Conservation (phyloP, 2,797 vertebrate species). For the Hipposideros larvatus region DNA sequence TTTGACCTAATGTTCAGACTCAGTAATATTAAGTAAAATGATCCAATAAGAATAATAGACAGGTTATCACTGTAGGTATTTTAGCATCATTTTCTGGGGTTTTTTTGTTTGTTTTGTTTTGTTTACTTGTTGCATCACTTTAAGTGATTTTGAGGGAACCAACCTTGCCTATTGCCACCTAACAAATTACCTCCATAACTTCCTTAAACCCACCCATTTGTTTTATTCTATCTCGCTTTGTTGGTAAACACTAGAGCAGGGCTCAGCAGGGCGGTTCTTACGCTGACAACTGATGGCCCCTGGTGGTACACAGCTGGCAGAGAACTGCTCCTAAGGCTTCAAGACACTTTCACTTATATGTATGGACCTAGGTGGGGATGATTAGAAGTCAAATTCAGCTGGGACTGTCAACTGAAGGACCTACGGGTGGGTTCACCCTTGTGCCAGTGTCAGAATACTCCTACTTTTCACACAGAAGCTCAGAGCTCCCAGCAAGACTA, state of each 20-base stretch:
- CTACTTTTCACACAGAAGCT: fast-evolving
- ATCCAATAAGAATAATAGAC: background rate
- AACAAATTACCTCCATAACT: background rate
- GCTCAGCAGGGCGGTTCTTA: background rate
- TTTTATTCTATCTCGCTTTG: background rate
- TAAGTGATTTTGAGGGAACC: background rate
- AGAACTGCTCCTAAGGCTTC: background rate
- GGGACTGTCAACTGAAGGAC: fast-evolving
- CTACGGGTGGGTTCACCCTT: background rate
- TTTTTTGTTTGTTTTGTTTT: background rate
- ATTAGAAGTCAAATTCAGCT: background rate
- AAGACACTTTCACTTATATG: background rate
- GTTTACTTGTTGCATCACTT: background rate
- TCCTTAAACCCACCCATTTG: background rate
- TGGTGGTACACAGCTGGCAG: background rate
- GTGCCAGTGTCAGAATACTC: background rate
- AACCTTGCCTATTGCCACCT: background rate
- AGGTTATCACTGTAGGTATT: background rate
- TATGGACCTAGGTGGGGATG: background rate
- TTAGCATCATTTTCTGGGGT: background rate
- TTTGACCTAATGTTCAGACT: background rate
- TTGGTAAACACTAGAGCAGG: background rate
- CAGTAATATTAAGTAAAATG: background rate
- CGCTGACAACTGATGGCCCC: background rate
- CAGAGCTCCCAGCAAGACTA: background rate